phyloP scores from a whole-genome alignment of 2,888 invertebrate species.

The Subacronicta megacephala region DNA sequence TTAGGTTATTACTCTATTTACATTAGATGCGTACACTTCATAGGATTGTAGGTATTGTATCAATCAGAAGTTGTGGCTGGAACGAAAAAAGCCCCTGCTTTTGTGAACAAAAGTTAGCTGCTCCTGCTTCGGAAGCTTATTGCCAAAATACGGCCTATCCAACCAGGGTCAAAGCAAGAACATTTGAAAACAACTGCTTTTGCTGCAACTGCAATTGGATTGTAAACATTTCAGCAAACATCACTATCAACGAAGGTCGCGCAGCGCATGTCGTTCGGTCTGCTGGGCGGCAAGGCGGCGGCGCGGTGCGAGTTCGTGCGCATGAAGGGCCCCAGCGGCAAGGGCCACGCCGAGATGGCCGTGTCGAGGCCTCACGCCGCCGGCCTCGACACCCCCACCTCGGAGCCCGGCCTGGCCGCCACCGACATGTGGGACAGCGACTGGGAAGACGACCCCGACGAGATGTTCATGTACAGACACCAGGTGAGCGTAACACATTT shows the following conservation, averaged over 20 bases:
- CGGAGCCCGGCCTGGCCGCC: conserved; percentile 96
- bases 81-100: too few species aligned
- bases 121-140: too few species aligned
- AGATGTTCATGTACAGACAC: conserved; percentile 94
- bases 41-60: too few species aligned
- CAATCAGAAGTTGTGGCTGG: too few species aligned
- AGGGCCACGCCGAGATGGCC: conserved; percentile 98
- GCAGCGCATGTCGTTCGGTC: conserved; percentile 98
- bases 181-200: too few species aligned
- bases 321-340: conserved; percentile 99
- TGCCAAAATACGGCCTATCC: too few species aligned
- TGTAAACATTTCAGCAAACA: conserved; percentile 91
- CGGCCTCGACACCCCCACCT: conserved; percentile 98
- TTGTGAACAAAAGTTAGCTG: too few species aligned
- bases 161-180: too few species aligned
- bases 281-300: conserved; percentile 93
- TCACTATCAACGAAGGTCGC: conserved; percentile 98
- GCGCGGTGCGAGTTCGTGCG: conserved; percentile 99
- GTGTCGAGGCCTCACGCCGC: conserved; percentile 97
- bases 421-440: conserved; percentile 97
- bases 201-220: not conserved
- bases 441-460: conserved; percentile 96
- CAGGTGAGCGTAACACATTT: conserved; percentile 86
- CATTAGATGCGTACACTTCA: too few species aligned
- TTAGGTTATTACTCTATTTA: too few species aligned